Evolutionary conservation across 2,888 invertebrate species (phyloP).

Genomic region (Pterostichus madidus): DNA sequence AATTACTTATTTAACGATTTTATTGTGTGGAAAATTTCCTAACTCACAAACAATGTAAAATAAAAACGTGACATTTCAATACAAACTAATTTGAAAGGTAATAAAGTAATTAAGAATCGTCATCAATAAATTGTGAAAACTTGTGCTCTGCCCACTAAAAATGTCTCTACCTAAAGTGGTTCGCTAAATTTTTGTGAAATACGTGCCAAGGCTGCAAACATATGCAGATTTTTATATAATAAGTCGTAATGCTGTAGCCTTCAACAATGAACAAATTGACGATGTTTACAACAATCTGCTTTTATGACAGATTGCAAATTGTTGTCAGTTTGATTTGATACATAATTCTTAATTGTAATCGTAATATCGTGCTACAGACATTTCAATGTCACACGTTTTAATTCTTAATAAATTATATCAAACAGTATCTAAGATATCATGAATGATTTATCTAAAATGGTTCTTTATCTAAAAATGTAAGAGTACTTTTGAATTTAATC

Average conservation of each 20-base stretch:
- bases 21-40: conserved; percentile 2
- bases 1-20: conserved; percentile 4
- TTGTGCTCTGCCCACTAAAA: not conserved
- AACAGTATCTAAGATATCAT: too few species aligned
- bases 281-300: conserved; percentile 22
- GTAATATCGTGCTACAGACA: conserved; percentile 19
- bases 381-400: conserved; percentile 32
- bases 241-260: conserved; percentile 19
- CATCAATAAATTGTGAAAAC: not conserved
- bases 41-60: conserved; percentile 8
- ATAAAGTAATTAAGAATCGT: too few species aligned
- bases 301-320: conserved; percentile 25
- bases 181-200: conserved; percentile 37
- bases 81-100: not conserved
- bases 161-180: conserved; percentile 6
- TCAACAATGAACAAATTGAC: conserved; percentile 41
- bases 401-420: not conserved
- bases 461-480: too few species aligned
- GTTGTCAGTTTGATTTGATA: conserved; percentile 56
- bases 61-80: not conserved
- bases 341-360: conserved; percentile 34
- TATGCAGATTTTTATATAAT: not conserved
- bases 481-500: not conserved
- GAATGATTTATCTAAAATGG: too few species aligned
- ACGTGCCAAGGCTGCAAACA: conserved; percentile 35